Evolutionary conservation across 2,113 vertebrate species (phyloP).

Genomic region (Mesocricetus auratus): DNA sequence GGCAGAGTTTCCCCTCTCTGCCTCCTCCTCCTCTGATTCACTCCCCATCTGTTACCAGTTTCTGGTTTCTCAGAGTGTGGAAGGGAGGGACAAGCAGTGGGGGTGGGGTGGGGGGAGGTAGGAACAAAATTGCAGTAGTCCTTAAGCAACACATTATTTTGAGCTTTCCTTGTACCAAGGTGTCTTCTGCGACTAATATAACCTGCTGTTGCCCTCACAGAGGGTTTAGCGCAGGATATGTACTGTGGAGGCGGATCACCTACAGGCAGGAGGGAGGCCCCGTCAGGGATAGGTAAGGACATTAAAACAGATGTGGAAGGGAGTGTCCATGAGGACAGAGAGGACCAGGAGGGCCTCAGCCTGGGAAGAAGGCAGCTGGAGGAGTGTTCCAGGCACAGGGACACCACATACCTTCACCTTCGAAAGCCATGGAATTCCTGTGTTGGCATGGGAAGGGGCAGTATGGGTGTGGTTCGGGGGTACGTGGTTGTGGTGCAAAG

Average conservation of each 20-base stretch:
- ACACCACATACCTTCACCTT: neutral
- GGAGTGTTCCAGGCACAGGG: neutral
- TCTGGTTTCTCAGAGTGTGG: conserved; percentile 49
- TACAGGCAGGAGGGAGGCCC: neutral
- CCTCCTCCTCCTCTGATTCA: conserved; percentile 70
- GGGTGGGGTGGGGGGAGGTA: neutral
- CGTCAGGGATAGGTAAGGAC: neutral
- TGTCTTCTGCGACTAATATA: neutral
- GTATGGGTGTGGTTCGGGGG: neutral
- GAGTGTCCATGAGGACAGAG: neutral
- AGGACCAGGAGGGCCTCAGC: neutral
- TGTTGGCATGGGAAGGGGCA: neutral
- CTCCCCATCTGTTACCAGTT: conserved; percentile 69
- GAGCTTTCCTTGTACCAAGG: conserved; percentile 2
- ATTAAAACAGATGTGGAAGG: neutral
- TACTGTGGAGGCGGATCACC: neutral
- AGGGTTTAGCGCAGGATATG: neutral
- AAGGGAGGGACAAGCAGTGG: neutral
- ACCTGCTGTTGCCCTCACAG: neutral
- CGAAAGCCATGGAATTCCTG: neutral
- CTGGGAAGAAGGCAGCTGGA: neutral
- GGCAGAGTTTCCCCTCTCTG: conserved; percentile 50
- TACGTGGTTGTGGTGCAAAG: neutral
- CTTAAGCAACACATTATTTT: conserved; percentile 28
- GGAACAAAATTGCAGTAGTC: conserved; percentile 33